A percentile compares a stretch with the other conserved stretches of the same genome.
phyloP scores from a whole-genome alignment of 2,888 invertebrate genomes.

The Phasia obesa region DNA sequence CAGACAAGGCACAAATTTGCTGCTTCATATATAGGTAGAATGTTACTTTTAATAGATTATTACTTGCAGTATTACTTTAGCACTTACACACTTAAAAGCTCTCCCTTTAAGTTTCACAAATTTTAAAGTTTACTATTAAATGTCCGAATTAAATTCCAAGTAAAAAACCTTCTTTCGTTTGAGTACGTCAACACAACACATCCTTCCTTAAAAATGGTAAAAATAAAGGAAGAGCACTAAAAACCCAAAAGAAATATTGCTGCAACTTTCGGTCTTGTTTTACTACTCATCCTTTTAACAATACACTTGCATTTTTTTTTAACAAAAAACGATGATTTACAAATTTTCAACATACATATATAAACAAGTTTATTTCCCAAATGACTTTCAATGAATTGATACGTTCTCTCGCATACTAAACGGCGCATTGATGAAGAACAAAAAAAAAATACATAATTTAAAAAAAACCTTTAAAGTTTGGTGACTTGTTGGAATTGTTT shows the following conservation, averaged over 20 bases:
- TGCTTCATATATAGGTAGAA: too few species aligned
- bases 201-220: slow-evolving; percentile 11
- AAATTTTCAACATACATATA: slow-evolving; percentile 48
- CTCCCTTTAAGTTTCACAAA: too few species aligned
- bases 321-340: slow-evolving; percentile 54
- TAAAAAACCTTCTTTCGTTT: slow-evolving; percentile 5
- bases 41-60: too few species aligned
- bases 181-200: slow-evolving; percentile 29
- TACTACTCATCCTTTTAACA: slow-evolving; percentile 6
- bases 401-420: slow-evolving; percentile 50
- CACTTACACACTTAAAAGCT: too few species aligned
- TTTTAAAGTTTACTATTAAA: not conserved
- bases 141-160: not conserved
- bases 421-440: slow-evolving; percentile 44
- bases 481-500: slow-evolving; percentile 48
- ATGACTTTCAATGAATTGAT: slow-evolving; percentile 62
- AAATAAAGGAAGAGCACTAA: not conserved
- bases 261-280: slow-evolving; percentile 25
- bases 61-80: too few species aligned
- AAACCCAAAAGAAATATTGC: slow-evolving; percentile 26
- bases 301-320: slow-evolving; percentile 44
- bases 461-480: not conserved
- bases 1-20: too few species aligned
- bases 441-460: slow-evolving; percentile 21
- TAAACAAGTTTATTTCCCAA: slow-evolving; percentile 61